Base-by-base conservation (phyloP, 2,113 vertebrate species). In the Tragelaphus scriptus region DNA sequence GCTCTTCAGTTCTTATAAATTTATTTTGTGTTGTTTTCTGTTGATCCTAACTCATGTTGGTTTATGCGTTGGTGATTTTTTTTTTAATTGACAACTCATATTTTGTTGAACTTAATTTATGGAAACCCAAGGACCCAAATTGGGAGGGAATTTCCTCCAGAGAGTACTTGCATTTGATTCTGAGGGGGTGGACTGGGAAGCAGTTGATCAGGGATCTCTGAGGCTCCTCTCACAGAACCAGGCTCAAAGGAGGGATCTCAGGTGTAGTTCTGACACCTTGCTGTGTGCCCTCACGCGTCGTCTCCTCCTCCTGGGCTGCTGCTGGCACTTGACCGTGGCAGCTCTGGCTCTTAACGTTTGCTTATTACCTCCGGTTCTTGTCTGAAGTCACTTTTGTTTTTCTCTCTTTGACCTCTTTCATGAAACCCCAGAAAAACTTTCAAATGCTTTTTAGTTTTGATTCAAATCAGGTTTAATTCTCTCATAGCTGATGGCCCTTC, bases 31-130 rank as follows among this genome's bases (percentile, higher is more conserved):
- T 49, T 75, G 16, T 71, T 91, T 90, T 96, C 79, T 95, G 10
- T 96, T 82, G 25, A 89, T 40, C 49, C 23, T 75, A 85, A 82
- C 44, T 79, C 55, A 82, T 51, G 61, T 30, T 85, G 30, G 25
- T 47, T 91, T 92, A 93, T 44, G n/a, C n/a, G 2, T 53, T 96
- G 36, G n/a, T 58, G 14, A 23, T 49, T 56, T 92, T 58, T 56
- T 87, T n/a, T 13, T 3, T 5, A 87, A 36, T 44, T 93, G n/a
- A 71, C 53, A 97, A n/a, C 51, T 95, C 32, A 63, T 91, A 84
- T 93, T 91, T 96, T 88, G 32, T 89, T 91, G 49, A 96, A 91
- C 25, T 95, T 88, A 95, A 89, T 82, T 93, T 93, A 47, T 86
- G 26, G 40, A 68, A 91, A 94, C 88, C 59, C 53, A 79, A 94